Conservation (phyloP, 2,888 invertebrate species). For the Blastobasis adustella region DNA sequence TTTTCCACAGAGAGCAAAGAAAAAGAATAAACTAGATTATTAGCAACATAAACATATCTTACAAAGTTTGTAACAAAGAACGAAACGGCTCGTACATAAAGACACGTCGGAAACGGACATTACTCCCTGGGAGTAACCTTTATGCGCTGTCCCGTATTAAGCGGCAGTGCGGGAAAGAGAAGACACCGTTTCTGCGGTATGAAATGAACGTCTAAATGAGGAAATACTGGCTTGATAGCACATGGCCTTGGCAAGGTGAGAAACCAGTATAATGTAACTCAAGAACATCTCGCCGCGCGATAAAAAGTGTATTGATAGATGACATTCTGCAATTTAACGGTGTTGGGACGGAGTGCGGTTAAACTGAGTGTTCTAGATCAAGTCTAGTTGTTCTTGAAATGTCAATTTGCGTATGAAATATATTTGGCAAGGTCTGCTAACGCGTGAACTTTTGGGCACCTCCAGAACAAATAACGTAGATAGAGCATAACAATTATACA, state of each 20-base stretch:
- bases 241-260: slow-evolving; percentile 1
- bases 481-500: no score
- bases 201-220: slow-evolving; percentile 18
- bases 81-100: slow-evolving; percentile 19
- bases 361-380: no score
- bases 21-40: slow-evolving; percentile 16
- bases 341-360: no score
- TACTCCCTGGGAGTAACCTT: slow-evolving; percentile 23
- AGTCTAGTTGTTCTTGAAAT: no score
- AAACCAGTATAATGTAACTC: background rate
- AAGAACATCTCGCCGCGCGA: background rate
- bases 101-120: slow-evolving; percentile 32
- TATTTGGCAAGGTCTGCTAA: no score
- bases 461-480: no score
- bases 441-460: no score
- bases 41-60: slow-evolving; percentile 7
- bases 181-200: background rate
- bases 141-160: slow-evolving; percentile 16
- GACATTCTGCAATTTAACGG: background rate
- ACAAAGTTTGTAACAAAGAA: slow-evolving; percentile 20
- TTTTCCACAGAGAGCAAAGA: no score
- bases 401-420: no score
- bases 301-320: background rate
- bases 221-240: slow-evolving; percentile 21
- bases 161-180: slow-evolving; percentile 14